phyloP scores from a whole-genome alignment of 2,888 invertebrate genomes.

The Lycia hirtaria region DNA sequence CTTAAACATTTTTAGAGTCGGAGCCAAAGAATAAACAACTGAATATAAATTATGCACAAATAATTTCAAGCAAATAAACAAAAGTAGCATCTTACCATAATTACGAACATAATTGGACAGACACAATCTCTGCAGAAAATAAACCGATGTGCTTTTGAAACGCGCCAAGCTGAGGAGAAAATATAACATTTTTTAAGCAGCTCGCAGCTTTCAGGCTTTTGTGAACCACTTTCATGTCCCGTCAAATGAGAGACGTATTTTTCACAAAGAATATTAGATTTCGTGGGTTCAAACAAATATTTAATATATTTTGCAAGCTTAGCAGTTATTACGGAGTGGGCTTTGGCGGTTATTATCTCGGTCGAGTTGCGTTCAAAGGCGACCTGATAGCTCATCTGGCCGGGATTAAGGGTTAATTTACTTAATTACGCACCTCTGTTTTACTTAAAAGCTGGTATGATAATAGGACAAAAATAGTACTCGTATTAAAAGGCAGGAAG shows the following conservation, averaged over 20 bases:
- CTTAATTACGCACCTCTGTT: neutral
- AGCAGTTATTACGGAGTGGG: slow-evolving; percentile 9
- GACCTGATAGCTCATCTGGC: slow-evolving; percentile 11
- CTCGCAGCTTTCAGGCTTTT: slow-evolving; percentile 12
- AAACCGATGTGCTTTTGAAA: slow-evolving; percentile 7
- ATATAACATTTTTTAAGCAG: slow-evolving; percentile 10
- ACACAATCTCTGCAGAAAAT: slow-evolving; percentile 10
- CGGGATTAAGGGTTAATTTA: slow-evolving; percentile 1
- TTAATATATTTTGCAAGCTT: slow-evolving; percentile 16
- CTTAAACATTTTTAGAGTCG: neutral
- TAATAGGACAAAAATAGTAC: neutral
- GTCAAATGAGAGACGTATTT: slow-evolving; percentile 21
- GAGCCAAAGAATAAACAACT: slow-evolving; percentile 3
- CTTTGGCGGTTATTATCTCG: slow-evolving; percentile 3
- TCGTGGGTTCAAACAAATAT: slow-evolving; percentile 16
- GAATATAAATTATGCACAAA: slow-evolving; percentile 8
- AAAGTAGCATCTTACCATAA: slow-evolving; percentile 7
- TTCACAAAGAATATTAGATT: slow-evolving; percentile 25
- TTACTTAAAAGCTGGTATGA: neutral
- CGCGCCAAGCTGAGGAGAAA: neutral
- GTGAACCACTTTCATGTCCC: slow-evolving; percentile 13
- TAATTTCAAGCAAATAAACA: slow-evolving; percentile 9
- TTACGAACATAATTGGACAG: slow-evolving; percentile 11
- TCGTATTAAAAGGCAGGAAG: neutral
- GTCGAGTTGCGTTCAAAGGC: slow-evolving; percentile 11